A percentile compares a stretch with the other conserved stretches of the same genome.
These are phyloP conservation scores for Lithophane socia DNA, from an alignment of 2,888 invertebrate genomes.

Conservation along the genomic window DNA sequence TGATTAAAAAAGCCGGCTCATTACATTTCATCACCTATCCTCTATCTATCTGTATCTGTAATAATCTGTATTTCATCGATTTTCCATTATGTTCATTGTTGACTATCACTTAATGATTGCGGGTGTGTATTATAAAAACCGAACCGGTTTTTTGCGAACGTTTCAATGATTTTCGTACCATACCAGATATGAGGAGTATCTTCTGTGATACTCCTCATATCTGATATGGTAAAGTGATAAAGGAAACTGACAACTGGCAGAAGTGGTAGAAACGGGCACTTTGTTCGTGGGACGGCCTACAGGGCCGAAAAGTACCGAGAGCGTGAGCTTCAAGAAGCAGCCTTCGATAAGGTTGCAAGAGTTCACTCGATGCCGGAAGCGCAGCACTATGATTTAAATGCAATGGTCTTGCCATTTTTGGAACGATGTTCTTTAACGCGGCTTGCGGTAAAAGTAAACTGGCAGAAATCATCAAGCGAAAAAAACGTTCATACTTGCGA, in stretches of 20 bases:
- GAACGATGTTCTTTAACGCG: background rate
- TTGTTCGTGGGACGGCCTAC: background rate
- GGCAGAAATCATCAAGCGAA: background rate
- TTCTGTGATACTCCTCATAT: too few species aligned
- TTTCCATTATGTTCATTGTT: background rate
- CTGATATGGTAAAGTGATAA: background rate
- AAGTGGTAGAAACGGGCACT: background rate
- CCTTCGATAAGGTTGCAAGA: background rate
- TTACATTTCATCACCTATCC: background rate
- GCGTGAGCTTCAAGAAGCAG: background rate
- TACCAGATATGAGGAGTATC: background rate
- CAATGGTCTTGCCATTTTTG: background rate
- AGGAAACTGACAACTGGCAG: background rate
- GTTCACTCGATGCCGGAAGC: background rate
- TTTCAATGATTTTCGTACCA: background rate
- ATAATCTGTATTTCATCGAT: constrained; percentile 5
- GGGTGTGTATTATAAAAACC: constrained; percentile 8
- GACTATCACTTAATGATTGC: constrained; percentile 5
- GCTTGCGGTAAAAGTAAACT: background rate
- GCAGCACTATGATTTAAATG: background rate
- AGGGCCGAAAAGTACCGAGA: background rate
- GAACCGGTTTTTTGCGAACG: background rate
- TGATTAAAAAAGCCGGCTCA: constrained; percentile 14
- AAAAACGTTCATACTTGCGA: too few species aligned
- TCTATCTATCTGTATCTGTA: background rate